These are phyloP conservation scores for Adelosebastes latens DNA, from an alignment of 2,797 vertebrate genomes.

Conservation along the genomic window DNA sequence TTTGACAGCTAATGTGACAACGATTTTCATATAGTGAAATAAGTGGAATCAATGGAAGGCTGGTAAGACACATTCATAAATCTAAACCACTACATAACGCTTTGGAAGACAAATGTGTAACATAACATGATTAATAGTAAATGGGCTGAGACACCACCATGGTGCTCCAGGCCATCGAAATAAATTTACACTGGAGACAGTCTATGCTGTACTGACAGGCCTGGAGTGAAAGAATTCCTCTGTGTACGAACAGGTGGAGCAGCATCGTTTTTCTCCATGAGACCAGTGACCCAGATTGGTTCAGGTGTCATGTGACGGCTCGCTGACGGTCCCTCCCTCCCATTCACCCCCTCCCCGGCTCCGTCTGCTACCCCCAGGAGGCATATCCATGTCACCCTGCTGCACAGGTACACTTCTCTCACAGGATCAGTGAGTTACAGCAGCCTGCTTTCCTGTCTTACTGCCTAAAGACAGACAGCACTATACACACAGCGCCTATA, in stretches of 20 bases:
- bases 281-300: constrained; percentile 60
- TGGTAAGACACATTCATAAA: background rate
- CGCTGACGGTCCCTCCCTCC: constrained; percentile 1
- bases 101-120: background rate
- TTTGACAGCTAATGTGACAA: background rate
- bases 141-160: background rate
- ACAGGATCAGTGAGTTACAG: constrained; percentile 32
- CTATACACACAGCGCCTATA: background rate
- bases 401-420: constrained; percentile 65
- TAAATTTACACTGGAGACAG: background rate
- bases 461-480: background rate
- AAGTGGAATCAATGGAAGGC: background rate
- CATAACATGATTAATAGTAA: background rate
- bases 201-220: background rate
- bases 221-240: constrained; percentile 11
- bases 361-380: constrained; percentile 50
- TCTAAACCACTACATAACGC: background rate
- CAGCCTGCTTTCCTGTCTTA: background rate
- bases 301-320: constrained; percentile 67
- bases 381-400: constrained; percentile 70
- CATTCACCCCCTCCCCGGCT: background rate
- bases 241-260: constrained; percentile 10
- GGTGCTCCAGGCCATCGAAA: background rate
- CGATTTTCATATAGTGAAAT: background rate
- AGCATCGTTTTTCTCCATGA: constrained; percentile 19